Base-by-base conservation (phyloP, 1,140 invertebrate genomes). In the Triops longicaudatus region DNA sequence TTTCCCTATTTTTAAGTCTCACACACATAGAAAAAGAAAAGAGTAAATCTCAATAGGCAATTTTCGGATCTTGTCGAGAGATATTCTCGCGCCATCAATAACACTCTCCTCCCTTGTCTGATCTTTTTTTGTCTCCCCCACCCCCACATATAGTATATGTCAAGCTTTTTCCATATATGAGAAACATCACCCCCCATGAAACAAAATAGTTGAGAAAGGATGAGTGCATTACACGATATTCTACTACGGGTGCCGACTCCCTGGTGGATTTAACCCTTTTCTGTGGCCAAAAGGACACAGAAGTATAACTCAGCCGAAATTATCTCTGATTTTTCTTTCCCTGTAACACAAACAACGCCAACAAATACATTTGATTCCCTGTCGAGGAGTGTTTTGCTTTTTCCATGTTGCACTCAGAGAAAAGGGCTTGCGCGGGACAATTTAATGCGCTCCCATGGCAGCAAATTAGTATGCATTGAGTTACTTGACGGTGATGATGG, bases 171-270 rank as follows among this genome's bases (percentile, higher is more conserved):
- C 31, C 31, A 37, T 37, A 37, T 37, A 37, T 7, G 31, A 37
- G 31, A 37, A 37, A 37, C 2, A 4, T 37, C 31, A 37, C 31
- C 31, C 31, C 31, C 31, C 10, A 17, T 5, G 17, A 63, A 63
- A 63, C 50, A 63, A 22, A 17, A 63, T 17, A 22, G 10, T 17
- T 1, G n/a, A 22, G 50, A 63, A 63, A 10, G 22, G 22, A 63
- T 17, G 50, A 63, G 50, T 63, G 50, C 50, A 63, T 63, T 63
- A 63, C 50, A 63, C 50, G 50, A 63, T 63, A 63, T 63, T 63
- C 11, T 63, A 63, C 50, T 63, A 63, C 22, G 17, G 17, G 14
- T n/a, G 17, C 10, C 0, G 17, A 63, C 17, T 63, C 50, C 50
- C 50, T 22, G 6, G 50, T 63, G 50, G 22, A 22, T 63, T 22